These are phyloP conservation scores for Takifugu rubripes DNA, from an alignment of 2,797 vertebrate species.

Conservation along the genomic window DNA sequence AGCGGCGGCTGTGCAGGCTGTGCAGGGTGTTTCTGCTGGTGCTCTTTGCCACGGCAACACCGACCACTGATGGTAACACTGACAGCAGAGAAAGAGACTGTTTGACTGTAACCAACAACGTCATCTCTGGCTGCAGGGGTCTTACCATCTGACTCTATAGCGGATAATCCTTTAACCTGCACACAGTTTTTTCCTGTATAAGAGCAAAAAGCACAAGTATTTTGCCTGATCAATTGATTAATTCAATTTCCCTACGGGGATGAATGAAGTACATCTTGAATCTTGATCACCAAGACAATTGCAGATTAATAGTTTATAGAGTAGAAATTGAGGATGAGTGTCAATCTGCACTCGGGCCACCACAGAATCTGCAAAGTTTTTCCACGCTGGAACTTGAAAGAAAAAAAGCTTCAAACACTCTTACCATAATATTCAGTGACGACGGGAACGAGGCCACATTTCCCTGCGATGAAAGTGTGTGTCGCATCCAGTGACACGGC, in stretches of 20 bases:
- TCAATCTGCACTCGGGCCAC: too few species aligned
- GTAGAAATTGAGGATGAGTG: not conserved
- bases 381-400: too few species aligned
- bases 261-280: too few species aligned
- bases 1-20: conserved; percentile 77
- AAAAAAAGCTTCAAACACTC: conserved; percentile 9
- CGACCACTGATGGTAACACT: conserved; percentile 77
- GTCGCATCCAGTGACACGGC: conserved; percentile 87
- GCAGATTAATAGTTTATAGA: not conserved
- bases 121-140: not conserved
- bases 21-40: conserved; percentile 75
- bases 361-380: not conserved
- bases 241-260: too few species aligned
- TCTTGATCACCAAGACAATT: not conserved
- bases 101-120: not conserved
- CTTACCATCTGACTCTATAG: conserved; percentile 68
- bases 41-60: conserved; percentile 79
- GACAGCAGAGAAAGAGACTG: conserved; percentile 4
- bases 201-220: not conserved
- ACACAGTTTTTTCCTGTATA: conserved; percentile 66
- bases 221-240: not conserved
- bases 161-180: conserved; percentile 53
- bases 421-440: conserved; percentile 88
- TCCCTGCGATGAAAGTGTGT: conserved; percentile 84
- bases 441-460: conserved; percentile 85